These are phyloP conservation scores for Synanthedon formicaeformis DNA, from an alignment of 2,888 invertebrate genomes.

Conservation along the genomic window DNA sequence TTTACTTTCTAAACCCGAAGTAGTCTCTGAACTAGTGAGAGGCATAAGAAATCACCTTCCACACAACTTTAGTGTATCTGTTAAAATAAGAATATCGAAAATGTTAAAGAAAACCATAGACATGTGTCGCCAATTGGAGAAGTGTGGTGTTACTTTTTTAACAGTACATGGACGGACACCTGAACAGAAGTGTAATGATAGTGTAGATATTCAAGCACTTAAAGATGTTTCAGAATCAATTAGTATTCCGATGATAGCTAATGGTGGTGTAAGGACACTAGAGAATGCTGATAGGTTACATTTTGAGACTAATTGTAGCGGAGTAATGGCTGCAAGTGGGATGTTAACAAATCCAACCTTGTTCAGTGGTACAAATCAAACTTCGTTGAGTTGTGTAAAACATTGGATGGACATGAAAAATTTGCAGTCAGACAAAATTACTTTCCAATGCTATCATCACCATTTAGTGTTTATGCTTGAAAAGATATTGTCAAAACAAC, in stretches of 20 bases:
- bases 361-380: slow-evolving; percentile 78
- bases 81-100: slow-evolving; percentile 88
- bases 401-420: slow-evolving; percentile 83
- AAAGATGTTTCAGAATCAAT: slow-evolving; percentile 77
- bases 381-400: slow-evolving; percentile 82
- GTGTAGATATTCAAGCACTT: slow-evolving; percentile 78
- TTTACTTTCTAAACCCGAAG: slow-evolving; percentile 84
- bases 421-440: slow-evolving; percentile 71
- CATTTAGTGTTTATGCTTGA: slow-evolving; percentile 97
- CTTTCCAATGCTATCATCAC: slow-evolving; percentile 92
- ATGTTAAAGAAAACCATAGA: slow-evolving; percentile 80
- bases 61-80: slow-evolving; percentile 85
- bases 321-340: slow-evolving; percentile 94
- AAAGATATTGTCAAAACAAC: slow-evolving; percentile 77
- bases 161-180: slow-evolving; percentile 94
- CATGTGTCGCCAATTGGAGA: slow-evolving; percentile 83
- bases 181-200: slow-evolving; percentile 79
- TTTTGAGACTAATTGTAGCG: slow-evolving; percentile 77
- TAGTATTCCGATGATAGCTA: slow-evolving; percentile 88
- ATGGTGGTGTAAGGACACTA: slow-evolving; percentile 87
- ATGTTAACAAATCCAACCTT: slow-evolving; percentile 92
- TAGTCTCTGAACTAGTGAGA: slow-evolving; percentile 83
- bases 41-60: slow-evolving; percentile 80
- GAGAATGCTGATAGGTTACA: slow-evolving; percentile 78
- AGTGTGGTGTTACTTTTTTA: slow-evolving; percentile 88